phyloP scores from a whole-genome alignment of 2,113 vertebrate species.

The Colinus virginianus region DNA sequence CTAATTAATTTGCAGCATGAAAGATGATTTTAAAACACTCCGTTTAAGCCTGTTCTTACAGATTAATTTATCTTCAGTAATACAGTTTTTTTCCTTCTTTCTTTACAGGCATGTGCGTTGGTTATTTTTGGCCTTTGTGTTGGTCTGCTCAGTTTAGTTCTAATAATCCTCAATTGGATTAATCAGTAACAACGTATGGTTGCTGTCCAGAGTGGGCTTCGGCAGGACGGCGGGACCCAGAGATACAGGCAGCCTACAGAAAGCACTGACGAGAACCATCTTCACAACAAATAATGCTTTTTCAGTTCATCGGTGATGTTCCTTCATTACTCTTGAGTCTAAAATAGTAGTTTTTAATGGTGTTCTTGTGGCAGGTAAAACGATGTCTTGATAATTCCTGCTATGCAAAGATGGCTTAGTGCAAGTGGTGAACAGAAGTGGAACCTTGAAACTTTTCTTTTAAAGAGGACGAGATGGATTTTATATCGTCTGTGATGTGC shows the following conservation, averaged over 20 bases:
- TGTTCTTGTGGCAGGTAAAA: neutral
- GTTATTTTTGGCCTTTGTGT: constrained; percentile 87
- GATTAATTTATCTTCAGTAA: neutral
- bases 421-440: neutral
- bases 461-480: neutral
- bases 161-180: constrained; percentile 86
- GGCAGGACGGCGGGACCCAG: neutral
- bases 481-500: neutral
- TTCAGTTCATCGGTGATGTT: neutral
- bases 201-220: neutral
- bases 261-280: neutral
- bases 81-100: constrained; percentile 35
- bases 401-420: neutral
- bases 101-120: constrained; percentile 85
- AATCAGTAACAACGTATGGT: constrained; percentile 45
- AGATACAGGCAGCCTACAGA: neutral
- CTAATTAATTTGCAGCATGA: neutral
- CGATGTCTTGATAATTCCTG: neutral
- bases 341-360: neutral
- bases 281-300: neutral
- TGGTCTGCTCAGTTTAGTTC: constrained; percentile 85
- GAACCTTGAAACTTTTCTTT: neutral
- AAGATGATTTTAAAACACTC: neutral
- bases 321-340: neutral
- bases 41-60: neutral